These are phyloP conservation scores for Callimorpha dominula DNA, from an alignment of 2,888 invertebrate genomes.

Conservation along the genomic window DNA sequence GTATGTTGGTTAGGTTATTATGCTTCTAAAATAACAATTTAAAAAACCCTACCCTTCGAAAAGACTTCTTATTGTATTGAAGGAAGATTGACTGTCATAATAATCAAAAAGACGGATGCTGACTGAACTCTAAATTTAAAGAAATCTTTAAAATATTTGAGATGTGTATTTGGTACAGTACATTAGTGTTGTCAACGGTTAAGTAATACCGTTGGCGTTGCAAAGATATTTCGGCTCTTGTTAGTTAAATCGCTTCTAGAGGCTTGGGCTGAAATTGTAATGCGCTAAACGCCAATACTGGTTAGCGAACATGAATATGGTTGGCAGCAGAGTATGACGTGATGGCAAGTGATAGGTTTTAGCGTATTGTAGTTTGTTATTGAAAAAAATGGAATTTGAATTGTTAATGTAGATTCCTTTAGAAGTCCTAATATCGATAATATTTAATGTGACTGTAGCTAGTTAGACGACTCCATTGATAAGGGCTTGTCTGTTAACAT, in stretches of 20 bases:
- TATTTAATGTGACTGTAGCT: not conserved
- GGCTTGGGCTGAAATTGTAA: not conserved
- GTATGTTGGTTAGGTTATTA: too few species aligned
- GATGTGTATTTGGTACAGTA: too few species aligned
- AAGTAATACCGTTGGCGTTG: too few species aligned
- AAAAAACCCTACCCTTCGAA: too few species aligned
- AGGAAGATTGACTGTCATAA: too few species aligned
- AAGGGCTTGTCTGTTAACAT: not conserved
- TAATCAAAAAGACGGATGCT: too few species aligned
- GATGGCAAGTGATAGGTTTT: not conserved
- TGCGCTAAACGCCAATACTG: not conserved
- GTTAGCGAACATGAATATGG: not conserved
- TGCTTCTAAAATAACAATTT: too few species aligned
- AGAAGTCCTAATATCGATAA: not conserved
- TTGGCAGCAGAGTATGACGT: not conserved
- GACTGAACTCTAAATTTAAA: too few species aligned
- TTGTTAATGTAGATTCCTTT: not conserved
- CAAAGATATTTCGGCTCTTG: not conserved
- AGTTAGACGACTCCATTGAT: not conserved
- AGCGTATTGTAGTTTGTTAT: not conserved
- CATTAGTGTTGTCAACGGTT: too few species aligned
- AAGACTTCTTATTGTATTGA: too few species aligned
- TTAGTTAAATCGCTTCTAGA: not conserved
- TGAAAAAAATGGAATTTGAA: not conserved
- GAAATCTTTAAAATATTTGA: too few species aligned